Conservation (phyloP, 2,797 vertebrate genomes). For the Anguilla obscura region DNA sequence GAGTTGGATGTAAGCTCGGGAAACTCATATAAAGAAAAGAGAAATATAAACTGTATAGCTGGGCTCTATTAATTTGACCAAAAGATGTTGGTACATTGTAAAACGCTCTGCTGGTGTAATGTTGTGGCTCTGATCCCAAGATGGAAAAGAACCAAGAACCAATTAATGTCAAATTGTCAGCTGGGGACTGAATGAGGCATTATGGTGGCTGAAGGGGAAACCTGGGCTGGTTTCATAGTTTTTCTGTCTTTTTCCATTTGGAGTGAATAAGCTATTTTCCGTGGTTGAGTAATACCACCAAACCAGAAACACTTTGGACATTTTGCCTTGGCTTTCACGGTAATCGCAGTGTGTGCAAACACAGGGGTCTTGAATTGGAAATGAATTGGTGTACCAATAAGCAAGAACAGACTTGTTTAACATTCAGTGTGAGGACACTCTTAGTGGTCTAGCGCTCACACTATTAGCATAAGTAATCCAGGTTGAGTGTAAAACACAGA, state of each 20-base stretch:
- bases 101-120: too few species aligned
- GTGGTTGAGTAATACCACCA: neutral
- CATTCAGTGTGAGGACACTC: neutral
- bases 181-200: neutral
- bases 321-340: neutral
- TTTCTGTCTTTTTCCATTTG: neutral
- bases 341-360: neutral
- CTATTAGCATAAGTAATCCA: neutral
- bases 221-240: too few species aligned
- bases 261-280: neutral
- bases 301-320: neutral
- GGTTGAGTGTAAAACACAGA: neutral
- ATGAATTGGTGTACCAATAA: neutral
- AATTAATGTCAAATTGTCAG: neutral
- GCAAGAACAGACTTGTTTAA: neutral
- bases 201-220: neutral
- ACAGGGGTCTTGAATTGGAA: neutral
- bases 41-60: too few species aligned
- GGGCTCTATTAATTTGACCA: too few species aligned
- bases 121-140: neutral
- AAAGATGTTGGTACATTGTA: too few species aligned
- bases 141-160: neutral
- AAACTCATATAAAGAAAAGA: too few species aligned
- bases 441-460: too few species aligned
- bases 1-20: neutral